Evolutionary conservation across 2,797 vertebrate species (phyloP).

Genomic region (Atherinosoma microstoma): DNA sequence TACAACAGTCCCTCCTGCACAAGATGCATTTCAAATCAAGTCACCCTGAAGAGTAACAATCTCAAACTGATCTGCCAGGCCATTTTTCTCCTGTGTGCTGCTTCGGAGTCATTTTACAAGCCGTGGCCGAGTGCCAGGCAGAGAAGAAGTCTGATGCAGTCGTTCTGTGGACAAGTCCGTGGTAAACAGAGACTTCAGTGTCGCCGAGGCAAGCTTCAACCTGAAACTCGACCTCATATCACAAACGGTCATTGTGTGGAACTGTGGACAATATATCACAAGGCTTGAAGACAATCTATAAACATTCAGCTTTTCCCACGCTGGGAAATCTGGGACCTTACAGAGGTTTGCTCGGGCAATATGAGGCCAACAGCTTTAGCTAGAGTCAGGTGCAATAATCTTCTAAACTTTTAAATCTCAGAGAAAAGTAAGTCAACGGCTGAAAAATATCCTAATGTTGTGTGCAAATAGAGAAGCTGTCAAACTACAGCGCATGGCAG

Average conservation of each 20-base stretch:
- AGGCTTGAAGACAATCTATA: constrained; percentile 39
- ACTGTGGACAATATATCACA: constrained; percentile 56
- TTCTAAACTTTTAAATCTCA: constrained; percentile 20
- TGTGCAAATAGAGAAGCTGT: constrained; percentile 1
- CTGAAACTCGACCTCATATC: constrained; percentile 65
- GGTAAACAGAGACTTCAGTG: constrained; percentile 74
- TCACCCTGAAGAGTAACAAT: constrained; percentile 44
- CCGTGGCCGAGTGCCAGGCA: constrained; percentile 67
- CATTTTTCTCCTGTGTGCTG: constrained; percentile 53
- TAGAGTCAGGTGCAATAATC: constrained; percentile 26
- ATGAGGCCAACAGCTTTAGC: constrained; percentile 6
- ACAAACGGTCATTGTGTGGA: constrained; percentile 63
- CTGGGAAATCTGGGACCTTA: constrained; percentile 19
- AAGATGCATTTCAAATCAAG: constrained; percentile 56
- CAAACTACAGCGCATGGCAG: constrained; percentile 27
- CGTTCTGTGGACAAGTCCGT: constrained; percentile 62
- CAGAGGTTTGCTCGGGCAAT: constrained; percentile 14
- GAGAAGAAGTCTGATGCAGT: constrained; percentile 62
- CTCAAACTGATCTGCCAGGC: constrained; percentile 40
- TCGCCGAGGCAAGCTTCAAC: constrained; percentile 56
- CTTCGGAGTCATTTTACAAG: constrained; percentile 75
- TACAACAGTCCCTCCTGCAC: constrained; percentile 30
- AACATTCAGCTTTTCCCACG: constrained; percentile 59
- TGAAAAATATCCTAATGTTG: constrained; percentile 14
- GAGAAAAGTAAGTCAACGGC: constrained; percentile 24